These are phyloP conservation scores for Ornithorhynchus anatinus DNA, from an alignment of 2,113 vertebrate genomes.

Conservation along the genomic window DNA sequence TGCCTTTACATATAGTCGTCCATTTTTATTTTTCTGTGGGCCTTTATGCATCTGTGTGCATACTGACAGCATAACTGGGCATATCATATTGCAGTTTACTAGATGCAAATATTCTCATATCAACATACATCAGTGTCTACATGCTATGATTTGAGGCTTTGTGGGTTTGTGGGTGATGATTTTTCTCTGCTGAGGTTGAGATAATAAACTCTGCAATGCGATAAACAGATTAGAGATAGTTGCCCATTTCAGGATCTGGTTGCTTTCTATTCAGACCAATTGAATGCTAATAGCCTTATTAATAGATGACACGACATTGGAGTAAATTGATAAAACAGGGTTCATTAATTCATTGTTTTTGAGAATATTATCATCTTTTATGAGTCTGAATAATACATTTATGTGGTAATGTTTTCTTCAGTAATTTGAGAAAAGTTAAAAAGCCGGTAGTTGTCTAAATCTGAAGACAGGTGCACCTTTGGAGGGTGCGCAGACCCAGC, in stretches of 20 bases:
- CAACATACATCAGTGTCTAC: not conserved
- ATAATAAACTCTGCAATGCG: not conserved
- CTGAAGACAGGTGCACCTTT: no score
- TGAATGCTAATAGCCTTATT: constrained; percentile 2
- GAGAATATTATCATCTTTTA: not conserved
- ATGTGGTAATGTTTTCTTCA: not conserved
- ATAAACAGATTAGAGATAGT: not conserved
- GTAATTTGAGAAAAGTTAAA: not conserved
- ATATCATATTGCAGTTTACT: not conserved
- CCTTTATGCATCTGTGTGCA: not conserved
- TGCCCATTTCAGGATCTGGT: not conserved
- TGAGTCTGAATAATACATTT: not conserved
- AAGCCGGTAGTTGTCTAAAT: not conserved
- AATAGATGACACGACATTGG: not conserved
- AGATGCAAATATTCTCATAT: not conserved
- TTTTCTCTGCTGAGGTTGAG: not conserved
- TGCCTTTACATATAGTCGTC: not conserved
- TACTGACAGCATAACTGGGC: constrained; percentile 3
- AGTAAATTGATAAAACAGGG: not conserved
- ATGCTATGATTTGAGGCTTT: not conserved
- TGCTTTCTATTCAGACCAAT: not conserved
- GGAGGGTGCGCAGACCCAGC: no score
- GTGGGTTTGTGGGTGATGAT: not conserved
- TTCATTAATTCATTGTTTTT: not conserved
- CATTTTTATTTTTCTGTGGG: no score